Evolutionary conservation across 2,797 vertebrate genomes (phyloP), one percentile per base, ranked within the genome.

Genomic region (Halcyon leucocephala): DNA sequence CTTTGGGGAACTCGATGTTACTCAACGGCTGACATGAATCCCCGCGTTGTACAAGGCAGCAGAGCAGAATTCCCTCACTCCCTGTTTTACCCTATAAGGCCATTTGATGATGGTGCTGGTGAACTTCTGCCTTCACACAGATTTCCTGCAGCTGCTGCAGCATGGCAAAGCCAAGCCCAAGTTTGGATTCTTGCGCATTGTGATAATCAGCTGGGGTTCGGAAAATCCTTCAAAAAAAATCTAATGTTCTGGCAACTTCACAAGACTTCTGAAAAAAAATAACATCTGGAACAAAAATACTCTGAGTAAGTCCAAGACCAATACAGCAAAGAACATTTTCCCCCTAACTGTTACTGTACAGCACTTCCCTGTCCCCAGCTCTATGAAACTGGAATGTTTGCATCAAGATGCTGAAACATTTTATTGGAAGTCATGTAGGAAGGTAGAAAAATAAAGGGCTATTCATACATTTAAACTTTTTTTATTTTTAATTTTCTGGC

Each of bases 111-210:
- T 96, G 89, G 88, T 22, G 48, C 89, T 62, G 54, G 52, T 64
- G 48, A 96, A 96, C 94, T 97, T 97, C 95, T 54, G 60, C 86
- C 96, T 97, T 96, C 6, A 7, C 92, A 96, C 98, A 97, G 96
- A 97, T 97, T 98, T 98, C 80, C 55, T 98, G 97, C 98, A 99
- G 98, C 98, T 98, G 98, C 97, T 97, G 96, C 91, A 97, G 97
- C 84, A 57, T 94, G 49, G 97, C 95, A 89, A 97, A 97, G 98
- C 97, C 93, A 97, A 97, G 96, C 94, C 92, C 88, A 71, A 93
- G 90, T 95, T 96, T 97, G 95, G 97, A 98, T 98, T 98, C 97
- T 82, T 98, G 94, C 9, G 67, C 96, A 97, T 97, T 98, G 97
- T 97, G 98, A 98, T 98, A 98, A 98, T 98, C 98, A 98, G 97